These are phyloP conservation scores for Idaea dimidiata DNA, from an alignment of 2,888 invertebrate genomes.

Conservation along the genomic window DNA sequence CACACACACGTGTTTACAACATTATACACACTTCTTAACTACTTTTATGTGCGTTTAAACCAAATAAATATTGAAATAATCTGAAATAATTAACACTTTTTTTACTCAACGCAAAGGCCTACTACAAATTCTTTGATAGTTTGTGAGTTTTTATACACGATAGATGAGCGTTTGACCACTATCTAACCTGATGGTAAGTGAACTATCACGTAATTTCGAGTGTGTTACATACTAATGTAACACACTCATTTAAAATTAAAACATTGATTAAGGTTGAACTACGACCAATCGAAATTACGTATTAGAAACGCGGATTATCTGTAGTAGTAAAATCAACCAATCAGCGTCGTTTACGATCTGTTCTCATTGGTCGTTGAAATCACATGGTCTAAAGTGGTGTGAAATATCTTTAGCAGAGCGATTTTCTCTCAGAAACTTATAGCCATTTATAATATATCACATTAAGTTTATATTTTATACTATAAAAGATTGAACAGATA, in stretches of 20 bases:
- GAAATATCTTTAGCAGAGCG: slow-evolving; percentile 34
- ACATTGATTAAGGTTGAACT: too few species aligned
- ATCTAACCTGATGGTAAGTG: too few species aligned
- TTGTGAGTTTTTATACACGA: not conserved
- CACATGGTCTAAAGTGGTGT: not conserved
- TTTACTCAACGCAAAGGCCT: not conserved
- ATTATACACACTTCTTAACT: not conserved
- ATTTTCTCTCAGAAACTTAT: slow-evolving; percentile 52
- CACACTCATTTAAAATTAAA: too few species aligned
- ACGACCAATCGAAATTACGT: not conserved
- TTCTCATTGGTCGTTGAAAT: not conserved
- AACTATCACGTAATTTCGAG: too few species aligned
- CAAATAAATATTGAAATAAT: not conserved
- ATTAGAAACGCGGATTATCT: not conserved
- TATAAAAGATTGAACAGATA: slow-evolving; percentile 37
- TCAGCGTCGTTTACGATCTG: not conserved
- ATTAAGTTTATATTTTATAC: slow-evolving; percentile 58
- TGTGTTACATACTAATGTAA: too few species aligned
- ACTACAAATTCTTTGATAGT: not conserved
- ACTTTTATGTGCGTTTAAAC: not conserved
- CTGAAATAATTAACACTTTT: not conserved
- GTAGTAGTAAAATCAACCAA: not conserved
- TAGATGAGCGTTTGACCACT: too few species aligned
- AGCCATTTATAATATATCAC: slow-evolving; percentile 67
- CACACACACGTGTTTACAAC: not conserved